phyloP scores from a whole-genome alignment of 1,140 invertebrate species.

The Pristionchus pacificus region DNA sequence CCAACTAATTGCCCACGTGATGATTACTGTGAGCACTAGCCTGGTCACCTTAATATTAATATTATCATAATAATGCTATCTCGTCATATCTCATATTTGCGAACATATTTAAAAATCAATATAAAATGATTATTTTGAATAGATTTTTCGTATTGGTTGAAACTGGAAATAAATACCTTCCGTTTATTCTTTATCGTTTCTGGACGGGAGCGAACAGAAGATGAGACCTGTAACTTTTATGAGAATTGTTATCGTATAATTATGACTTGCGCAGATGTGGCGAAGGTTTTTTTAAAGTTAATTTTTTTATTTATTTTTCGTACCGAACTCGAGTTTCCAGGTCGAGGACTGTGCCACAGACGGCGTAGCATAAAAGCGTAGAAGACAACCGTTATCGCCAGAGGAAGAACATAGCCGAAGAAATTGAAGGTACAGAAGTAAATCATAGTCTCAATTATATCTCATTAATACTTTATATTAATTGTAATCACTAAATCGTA shows the following conservation, averaged over 20 bases:
- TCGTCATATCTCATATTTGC: conserved; percentile 66
- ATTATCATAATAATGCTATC: conserved; percentile 70
- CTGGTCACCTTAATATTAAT: conserved; percentile 84
- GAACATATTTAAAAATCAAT: neutral
- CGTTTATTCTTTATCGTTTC: conserved; percentile 9
- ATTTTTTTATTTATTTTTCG: neutral
- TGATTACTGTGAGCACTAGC: conserved; percentile 86
- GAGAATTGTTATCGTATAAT: too few species aligned
- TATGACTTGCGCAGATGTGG: neutral
- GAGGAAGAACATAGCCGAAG: conserved; percentile 61
- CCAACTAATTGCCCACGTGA: conserved; percentile 92
- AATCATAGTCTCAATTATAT: conserved; percentile 37
- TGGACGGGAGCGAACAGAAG: conserved; percentile 2
- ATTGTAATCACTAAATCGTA: conserved; percentile 1
- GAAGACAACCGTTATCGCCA: conserved; percentile 77
- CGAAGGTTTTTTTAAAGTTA: neutral
- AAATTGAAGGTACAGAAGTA: conserved; percentile 60
- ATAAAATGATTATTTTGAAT: neutral
- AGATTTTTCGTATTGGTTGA: conserved; percentile 1
- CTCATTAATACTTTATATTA: conserved; percentile 8
- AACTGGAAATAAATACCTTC: conserved; percentile 6
- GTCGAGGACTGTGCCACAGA: conserved; percentile 69
- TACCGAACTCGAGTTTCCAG: conserved; percentile 23
- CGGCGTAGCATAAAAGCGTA: conserved; percentile 84
- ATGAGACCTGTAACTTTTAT: neutral